phyloP scores from a whole-genome alignment of 2,888 invertebrate species.

The Lampropteryx suffumata region DNA sequence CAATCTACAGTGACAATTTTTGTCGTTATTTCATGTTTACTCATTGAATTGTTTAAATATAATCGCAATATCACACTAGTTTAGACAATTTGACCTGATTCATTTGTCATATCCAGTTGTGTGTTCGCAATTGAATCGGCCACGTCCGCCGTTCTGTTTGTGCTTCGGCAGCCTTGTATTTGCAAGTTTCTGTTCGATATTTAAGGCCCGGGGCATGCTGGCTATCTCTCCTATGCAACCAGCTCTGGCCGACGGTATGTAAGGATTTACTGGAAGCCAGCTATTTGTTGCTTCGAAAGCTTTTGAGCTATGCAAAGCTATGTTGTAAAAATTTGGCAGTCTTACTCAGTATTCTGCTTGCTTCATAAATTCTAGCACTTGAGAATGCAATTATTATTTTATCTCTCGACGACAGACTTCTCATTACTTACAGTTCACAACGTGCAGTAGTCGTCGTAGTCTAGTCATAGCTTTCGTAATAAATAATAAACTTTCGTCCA shows the following conservation, averaged over 20 bases:
- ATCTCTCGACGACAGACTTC: constrained; percentile 4
- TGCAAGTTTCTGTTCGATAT: constrained; percentile 9
- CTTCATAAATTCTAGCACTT: constrained; percentile 2
- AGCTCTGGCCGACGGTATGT: background rate
- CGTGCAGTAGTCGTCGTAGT: background rate
- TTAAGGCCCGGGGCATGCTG: background rate
- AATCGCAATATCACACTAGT: constrained; percentile 6
- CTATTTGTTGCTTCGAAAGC: background rate
- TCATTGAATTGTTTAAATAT: constrained; percentile 10
- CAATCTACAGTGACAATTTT: no score
- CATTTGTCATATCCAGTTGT: constrained; percentile 15
- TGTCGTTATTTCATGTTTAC: no score
- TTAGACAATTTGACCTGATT: constrained; percentile 22
- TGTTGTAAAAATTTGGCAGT: background rate
- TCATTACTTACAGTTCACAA: constrained; percentile 10
- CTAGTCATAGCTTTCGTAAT: constrained; percentile 2
- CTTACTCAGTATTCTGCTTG: background rate
- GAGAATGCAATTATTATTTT: constrained; percentile 4
- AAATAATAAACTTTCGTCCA: constrained; percentile 7
- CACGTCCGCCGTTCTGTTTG: constrained; percentile 14
- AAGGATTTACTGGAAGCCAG: background rate
- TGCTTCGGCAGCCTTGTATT: constrained; percentile 17
- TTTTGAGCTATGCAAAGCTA: background rate
- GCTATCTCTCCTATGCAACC: background rate
- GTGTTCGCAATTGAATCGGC: constrained; percentile 6